A percentile compares a stretch with the other conserved stretches of the same genome.
These are phyloP conservation scores for Neoseiulus cucumeris DNA, from an alignment of 1,140 invertebrate genomes.

Conservation along the genomic window DNA sequence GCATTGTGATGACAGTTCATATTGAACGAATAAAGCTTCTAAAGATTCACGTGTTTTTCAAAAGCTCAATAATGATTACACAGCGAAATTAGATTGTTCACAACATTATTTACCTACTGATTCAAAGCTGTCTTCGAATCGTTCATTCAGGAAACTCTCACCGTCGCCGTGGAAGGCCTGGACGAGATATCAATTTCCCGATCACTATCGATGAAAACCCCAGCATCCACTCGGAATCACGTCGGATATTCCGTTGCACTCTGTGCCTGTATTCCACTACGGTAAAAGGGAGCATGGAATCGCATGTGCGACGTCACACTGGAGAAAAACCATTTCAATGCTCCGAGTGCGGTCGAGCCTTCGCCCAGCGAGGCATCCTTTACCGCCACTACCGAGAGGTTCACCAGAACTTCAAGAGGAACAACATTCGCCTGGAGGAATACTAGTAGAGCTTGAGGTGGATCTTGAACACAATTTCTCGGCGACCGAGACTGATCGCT, in stretches of 20 bases:
- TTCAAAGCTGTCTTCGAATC: too few species aligned
- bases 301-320: slow-evolving; percentile 29
- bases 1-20: too few species aligned
- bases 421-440: background rate
- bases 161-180: background rate
- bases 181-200: slow-evolving; percentile 7
- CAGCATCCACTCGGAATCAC: background rate
- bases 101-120: too few species aligned
- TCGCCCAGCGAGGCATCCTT: slow-evolving; percentile 14
- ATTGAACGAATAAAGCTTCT: too few species aligned
- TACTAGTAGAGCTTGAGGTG: background rate
- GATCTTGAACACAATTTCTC: background rate
- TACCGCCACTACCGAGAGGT: slow-evolving; percentile 3
- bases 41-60: too few species aligned
- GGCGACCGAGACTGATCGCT: background rate
- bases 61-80: too few species aligned
- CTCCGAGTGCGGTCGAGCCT: slow-evolving; percentile 24
- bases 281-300: slow-evolving; percentile 27
- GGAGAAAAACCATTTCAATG: slow-evolving; percentile 29
- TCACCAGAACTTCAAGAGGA: slow-evolving; percentile 1
- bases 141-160: too few species aligned
- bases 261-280: background rate
- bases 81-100: too few species aligned
- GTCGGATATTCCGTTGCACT: background rate
- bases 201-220: background rate